Conservation (phyloP, 2,888 invertebrate genomes). For the Dolichomitus sp. region DNA sequence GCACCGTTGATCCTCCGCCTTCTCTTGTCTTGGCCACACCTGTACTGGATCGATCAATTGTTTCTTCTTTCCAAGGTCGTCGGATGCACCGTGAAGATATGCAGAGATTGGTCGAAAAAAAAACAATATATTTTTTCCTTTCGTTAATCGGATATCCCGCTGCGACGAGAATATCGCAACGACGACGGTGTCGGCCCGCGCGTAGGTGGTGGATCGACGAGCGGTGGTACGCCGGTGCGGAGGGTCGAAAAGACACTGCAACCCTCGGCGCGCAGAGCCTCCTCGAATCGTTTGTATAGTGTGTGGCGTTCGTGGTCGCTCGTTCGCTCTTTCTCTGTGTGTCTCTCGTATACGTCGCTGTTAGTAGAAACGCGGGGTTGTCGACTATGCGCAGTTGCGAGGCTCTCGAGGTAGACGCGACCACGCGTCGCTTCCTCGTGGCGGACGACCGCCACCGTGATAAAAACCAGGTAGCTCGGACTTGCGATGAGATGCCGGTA, state of each 20-base stretch:
- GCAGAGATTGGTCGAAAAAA: neutral
- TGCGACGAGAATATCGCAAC: neutral
- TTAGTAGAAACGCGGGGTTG: conserved; percentile 41
- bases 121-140: neutral
- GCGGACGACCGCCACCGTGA: conserved; percentile 63
- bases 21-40: conserved; percentile 20
- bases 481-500: conserved; percentile 40
- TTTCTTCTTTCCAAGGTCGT: conserved; percentile 30
- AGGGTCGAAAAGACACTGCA: conserved; percentile 57
- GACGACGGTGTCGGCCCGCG: neutral
- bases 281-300: conserved; percentile 10
- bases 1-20: neutral
- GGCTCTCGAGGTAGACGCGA: conserved; percentile 56
- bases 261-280: conserved; percentile 41
- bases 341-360: conserved; percentile 31
- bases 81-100: neutral
- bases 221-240: conserved; percentile 10
- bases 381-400: conserved; percentile 64
- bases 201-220: neutral
- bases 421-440: conserved; percentile 68
- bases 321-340: conserved; percentile 25
- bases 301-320: conserved; percentile 18
- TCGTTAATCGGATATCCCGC: neutral
- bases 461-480: conserved; percentile 60
- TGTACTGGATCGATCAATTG: conserved; percentile 11